Conservation (phyloP, 2,888 invertebrate species). For the Eristalis intricaria region DNA sequence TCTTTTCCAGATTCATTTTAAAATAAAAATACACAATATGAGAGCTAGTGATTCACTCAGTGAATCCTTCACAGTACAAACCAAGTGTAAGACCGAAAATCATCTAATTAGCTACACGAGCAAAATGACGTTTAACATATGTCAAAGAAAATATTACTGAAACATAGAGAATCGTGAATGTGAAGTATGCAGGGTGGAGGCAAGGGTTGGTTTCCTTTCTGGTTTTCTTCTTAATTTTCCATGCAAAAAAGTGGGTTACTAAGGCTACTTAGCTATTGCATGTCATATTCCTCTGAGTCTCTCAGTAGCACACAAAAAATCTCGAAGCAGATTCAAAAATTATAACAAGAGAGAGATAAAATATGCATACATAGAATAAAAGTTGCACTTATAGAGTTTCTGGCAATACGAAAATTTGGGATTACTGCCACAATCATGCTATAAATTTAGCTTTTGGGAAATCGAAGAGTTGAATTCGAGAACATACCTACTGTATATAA, state of each 20-base stretch:
- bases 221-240: conserved; percentile 39
- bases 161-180: conserved; percentile 21
- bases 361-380: no score
- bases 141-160: conserved; percentile 38
- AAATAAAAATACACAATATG: no score
- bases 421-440: no score
- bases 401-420: no score
- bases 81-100: conserved; percentile 64
- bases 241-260: conserved; percentile 37
- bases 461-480: no score
- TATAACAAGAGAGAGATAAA: no score
- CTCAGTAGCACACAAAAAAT: conserved; percentile 37
- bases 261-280: conserved; percentile 57
- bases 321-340: no score
- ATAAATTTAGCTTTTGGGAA: no score
- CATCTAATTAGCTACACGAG: conserved; percentile 66
- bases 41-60: no score
- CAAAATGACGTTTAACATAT: conserved; percentile 65
- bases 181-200: not conserved
- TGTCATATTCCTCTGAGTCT: conserved; percentile 52
- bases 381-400: no score
- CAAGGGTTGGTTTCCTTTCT: not conserved
- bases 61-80: conserved; percentile 53
- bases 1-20: no score
- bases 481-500: no score